Conservation (phyloP, 2,888 invertebrate genomes). For the Megaustenia siamemsis region DNA sequence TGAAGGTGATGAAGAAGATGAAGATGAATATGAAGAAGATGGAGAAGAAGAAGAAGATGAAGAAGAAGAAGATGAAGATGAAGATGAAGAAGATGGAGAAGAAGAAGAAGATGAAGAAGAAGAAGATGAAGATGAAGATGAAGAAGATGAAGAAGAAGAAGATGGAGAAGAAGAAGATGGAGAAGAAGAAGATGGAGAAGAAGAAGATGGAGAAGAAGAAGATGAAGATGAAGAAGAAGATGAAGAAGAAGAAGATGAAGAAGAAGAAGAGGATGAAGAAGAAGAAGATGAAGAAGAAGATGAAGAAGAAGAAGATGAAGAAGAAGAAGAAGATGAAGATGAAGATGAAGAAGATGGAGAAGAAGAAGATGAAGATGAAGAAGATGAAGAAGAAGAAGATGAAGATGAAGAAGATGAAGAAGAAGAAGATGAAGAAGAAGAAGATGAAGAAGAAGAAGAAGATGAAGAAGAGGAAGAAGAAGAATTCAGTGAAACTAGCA, state of each 20-base stretch:
- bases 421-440: conserved; percentile 6
- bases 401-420: background rate
- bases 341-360: background rate
- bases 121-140: background rate
- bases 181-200: background rate
- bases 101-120: background rate
- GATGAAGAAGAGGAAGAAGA: conserved; percentile 6
- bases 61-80: background rate
- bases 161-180: background rate
- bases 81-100: background rate
- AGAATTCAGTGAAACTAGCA: too few species aligned
- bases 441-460: conserved; percentile 2
- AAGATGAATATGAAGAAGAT: background rate
- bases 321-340: background rate
- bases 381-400: background rate
- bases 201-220: background rate
- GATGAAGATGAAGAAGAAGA: background rate
- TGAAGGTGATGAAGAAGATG: background rate
- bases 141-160: background rate
- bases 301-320: background rate
- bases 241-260: background rate
- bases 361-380: background rate
- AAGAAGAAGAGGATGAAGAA: background rate
- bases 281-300: background rate
- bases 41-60: background rate